Conservation (phyloP, 2,113 vertebrate genomes). For the Halcyon senegalensis region DNA sequence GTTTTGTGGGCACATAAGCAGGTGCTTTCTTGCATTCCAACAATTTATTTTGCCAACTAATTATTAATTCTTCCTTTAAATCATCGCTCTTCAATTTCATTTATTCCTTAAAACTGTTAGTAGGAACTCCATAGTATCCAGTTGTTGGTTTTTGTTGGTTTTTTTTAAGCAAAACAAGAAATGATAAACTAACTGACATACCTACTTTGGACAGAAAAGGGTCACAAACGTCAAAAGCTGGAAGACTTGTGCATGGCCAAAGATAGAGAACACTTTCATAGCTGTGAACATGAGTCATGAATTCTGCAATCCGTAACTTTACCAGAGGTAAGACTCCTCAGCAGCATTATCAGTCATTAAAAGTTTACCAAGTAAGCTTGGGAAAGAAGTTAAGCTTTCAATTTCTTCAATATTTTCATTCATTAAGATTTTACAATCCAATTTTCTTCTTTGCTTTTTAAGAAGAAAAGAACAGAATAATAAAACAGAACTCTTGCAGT, state of each 20-base stretch:
- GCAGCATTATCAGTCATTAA: neutral
- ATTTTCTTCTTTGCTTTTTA: neutral
- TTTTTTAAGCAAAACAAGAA: neutral
- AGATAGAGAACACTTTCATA: neutral
- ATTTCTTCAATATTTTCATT: neutral
- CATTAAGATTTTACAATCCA: neutral
- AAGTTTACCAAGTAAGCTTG: neutral
- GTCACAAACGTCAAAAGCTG: neutral
- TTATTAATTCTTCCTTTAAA: neutral
- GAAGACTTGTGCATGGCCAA: neutral
- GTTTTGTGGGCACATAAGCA: neutral
- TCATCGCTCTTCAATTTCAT: neutral
- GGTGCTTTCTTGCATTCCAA: neutral
- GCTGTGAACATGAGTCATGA: neutral
- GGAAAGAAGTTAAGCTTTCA: neutral
- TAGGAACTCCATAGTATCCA: neutral
- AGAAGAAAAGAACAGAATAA: neutral
- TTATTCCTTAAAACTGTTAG: neutral
- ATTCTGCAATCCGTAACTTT: neutral
- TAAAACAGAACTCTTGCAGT: neutral
- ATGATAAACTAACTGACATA: neutral
- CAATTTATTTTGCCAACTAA: neutral
- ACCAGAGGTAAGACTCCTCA: neutral
- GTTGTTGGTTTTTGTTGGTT: too few relatives aligned
- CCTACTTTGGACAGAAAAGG: neutral